Conservation (phyloP, 2,888 invertebrate species). For the Athalia cordata region DNA sequence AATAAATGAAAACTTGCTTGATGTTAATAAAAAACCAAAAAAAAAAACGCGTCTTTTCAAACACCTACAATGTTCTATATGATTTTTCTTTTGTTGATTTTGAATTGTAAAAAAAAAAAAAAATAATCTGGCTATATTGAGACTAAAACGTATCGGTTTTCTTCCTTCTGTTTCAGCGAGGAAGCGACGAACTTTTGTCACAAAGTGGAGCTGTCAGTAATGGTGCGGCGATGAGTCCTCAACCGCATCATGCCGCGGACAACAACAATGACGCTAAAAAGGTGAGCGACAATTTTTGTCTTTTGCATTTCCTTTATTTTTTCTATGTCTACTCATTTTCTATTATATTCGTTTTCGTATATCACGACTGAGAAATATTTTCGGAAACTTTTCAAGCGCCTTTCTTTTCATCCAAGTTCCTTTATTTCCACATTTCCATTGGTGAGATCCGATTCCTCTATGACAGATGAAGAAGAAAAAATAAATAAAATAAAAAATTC, state of each 20-base stretch:
- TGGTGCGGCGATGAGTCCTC: slow-evolving; percentile 93
- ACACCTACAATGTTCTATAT: too few relatives aligned
- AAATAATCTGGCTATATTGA: not conserved
- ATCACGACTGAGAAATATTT: slow-evolving; percentile 10
- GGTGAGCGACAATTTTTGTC: slow-evolving; percentile 78
- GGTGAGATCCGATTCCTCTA: too few relatives aligned
- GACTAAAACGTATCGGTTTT: slow-evolving; percentile 52
- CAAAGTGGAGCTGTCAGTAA: slow-evolving; percentile 93
- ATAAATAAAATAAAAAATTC: too few relatives aligned
- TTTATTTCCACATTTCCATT: not conserved
- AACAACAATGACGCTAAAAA: slow-evolving; percentile 98
- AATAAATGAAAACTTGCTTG: not conserved
- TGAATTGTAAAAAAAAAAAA: not conserved
- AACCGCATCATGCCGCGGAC: slow-evolving; percentile 84
- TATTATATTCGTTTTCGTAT: too few relatives aligned
- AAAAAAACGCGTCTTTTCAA: too few relatives aligned
- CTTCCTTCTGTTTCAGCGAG: slow-evolving; percentile 84
- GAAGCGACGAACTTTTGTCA: slow-evolving; percentile 97
- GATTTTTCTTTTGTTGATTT: not conserved
- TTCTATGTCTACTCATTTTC: not conserved
- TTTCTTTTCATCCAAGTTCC: not conserved
- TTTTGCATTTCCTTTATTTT: slow-evolving; percentile 16
- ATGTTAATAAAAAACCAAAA: not conserved
- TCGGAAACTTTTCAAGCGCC: not conserved
- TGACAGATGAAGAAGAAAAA: too few relatives aligned